Percentiles rank a stretch among this genome's conserved stretches.
phyloP scores from a whole-genome alignment of 2,888 invertebrate species.

The Macrosiphum euphorbiae region DNA sequence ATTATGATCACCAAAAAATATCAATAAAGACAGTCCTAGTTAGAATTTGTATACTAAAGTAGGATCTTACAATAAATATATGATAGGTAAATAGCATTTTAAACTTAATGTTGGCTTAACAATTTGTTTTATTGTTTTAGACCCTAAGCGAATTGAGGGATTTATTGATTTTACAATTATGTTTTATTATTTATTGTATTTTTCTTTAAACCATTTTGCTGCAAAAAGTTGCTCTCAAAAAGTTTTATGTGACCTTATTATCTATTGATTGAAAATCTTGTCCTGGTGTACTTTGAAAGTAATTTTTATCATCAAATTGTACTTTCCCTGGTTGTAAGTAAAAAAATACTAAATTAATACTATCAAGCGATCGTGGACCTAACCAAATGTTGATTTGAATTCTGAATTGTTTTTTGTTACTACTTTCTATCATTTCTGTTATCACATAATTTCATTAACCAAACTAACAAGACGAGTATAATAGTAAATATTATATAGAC shows the following conservation, averaged over 20 bases:
- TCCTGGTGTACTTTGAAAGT: neutral
- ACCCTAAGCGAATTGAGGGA: neutral
- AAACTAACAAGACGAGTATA: neutral
- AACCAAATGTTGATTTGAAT: neutral
- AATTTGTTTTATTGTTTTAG: neutral
- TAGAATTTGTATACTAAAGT: neutral
- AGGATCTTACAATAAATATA: neutral
- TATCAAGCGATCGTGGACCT: neutral
- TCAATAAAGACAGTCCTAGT: neutral
- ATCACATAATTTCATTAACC: neutral
- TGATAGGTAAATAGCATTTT: neutral
- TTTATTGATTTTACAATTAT: slow-evolving; percentile 6
- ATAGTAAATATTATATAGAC: no score
- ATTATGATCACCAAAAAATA: neutral
- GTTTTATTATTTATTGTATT: neutral
- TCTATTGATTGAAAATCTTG: neutral
- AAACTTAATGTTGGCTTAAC: neutral
- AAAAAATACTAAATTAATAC: neutral
- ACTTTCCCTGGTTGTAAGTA: neutral
- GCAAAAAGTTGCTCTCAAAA: neutral
- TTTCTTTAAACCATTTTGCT: neutral
- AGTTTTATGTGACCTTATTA: neutral
- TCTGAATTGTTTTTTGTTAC: neutral
- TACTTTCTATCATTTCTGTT: neutral
- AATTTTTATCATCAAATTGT: neutral